Evolutionary conservation across 1,140 invertebrate genomes (phyloP), one percentile per base, ranked within the genome.

Genomic region (Drosophila pandora): DNA sequence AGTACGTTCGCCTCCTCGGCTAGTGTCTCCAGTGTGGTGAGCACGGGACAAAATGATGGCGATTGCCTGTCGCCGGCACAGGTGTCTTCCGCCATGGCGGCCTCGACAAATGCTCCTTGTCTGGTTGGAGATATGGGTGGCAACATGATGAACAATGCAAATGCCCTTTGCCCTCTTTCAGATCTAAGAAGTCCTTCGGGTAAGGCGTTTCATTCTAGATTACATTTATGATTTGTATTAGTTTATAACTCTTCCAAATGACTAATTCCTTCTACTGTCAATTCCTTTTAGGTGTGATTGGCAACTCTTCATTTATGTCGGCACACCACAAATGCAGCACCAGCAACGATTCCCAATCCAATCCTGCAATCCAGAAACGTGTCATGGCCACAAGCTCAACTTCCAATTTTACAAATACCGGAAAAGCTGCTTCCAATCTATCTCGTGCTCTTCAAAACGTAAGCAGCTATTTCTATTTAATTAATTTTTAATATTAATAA

Each of bases 1-100:
- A 90, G 78, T 50, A 90, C 90, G 28, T 90, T 90, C 43, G 87
- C 90, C n/a, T 90, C 90, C 13, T 90, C 90, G n/a, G 89, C 90
- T 13, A 91, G 89, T 39, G 87, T 91, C 1, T 90, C 90, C 12
- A 91, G 87, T 72, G 90, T 91, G 41, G 80, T 90, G 2, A 91
- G 84, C 54, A 77, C 80, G 5, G 76, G 82, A 3, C 78, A 82
- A 34, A 91, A 89, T 58, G 89, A 90, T 7, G 78, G 39, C 9
- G 90, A 91, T 12, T 90, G 79, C 48, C 30, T 91, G 49, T 45
- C 72, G 6, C 60, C 90, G 22, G 60, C 68, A 3, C 74, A 89
- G 53, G 62, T 88, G 5, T 56, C 82, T 22, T 62, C 87, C 2
- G 69, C 79, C 7, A 74, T 90, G 77, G 54, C 74, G 6, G 60